Evolutionary conservation across 1,140 invertebrate species (phyloP).

Genomic region (Drosophila lacertosa): DNA sequence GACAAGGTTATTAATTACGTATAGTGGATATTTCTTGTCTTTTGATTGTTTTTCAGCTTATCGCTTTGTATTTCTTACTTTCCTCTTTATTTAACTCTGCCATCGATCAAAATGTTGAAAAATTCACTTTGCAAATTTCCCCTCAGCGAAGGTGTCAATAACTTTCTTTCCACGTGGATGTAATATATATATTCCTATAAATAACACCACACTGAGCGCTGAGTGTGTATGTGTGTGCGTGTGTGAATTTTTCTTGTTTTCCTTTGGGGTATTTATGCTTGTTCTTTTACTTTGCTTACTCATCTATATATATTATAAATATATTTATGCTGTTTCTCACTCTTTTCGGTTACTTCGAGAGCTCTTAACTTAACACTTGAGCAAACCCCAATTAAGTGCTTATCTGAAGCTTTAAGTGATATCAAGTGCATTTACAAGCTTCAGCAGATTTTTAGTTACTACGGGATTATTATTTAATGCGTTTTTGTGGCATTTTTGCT

Average conservation of each 20-base stretch:
- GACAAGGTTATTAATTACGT: slow-evolving; percentile 43
- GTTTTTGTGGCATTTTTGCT: too few relatives aligned
- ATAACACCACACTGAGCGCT: neutral
- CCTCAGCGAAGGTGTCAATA: slow-evolving; percentile 24
- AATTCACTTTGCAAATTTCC: slow-evolving; percentile 36
- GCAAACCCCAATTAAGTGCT: neutral
- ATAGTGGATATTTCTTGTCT: slow-evolving; percentile 8
- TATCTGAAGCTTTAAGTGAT: neutral
- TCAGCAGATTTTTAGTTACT: neutral
- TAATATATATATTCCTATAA: neutral
- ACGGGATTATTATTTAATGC: too few relatives aligned
- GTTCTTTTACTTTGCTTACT: neutral
- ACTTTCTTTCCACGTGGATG: slow-evolving; percentile 14
- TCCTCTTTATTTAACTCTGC: neutral
- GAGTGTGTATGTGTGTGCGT: neutral
- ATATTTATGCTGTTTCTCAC: too few relatives aligned
- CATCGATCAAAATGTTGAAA: slow-evolving; percentile 40
- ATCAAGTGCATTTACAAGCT: too few relatives aligned
- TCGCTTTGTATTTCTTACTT: neutral
- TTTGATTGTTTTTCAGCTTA: neutral
- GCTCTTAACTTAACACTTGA: neutral
- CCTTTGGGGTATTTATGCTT: neutral
- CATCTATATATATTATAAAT: too few relatives aligned
- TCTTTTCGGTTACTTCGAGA: too few relatives aligned
- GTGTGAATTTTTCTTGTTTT: too few relatives aligned